Evolutionary conservation across 1,140 invertebrate species (phyloP).

Genomic region (Drosophila ercepeae): DNA sequence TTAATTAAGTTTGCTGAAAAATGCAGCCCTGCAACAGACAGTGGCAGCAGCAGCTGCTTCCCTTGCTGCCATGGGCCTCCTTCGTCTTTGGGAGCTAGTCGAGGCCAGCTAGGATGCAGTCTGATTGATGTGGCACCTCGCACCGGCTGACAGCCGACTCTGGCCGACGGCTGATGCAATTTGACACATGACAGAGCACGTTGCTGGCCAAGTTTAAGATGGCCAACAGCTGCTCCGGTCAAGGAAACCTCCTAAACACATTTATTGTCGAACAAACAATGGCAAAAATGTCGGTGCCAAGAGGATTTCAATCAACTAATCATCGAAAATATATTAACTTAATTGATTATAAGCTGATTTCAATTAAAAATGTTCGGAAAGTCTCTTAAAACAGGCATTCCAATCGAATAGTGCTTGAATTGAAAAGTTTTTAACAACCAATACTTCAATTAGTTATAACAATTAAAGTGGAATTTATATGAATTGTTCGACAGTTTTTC

Average conservation of each 20-base stretch:
- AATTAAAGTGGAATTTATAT: background rate
- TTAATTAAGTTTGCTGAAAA: constrained; percentile 68
- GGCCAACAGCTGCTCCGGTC: constrained; percentile 7
- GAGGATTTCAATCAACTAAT: constrained; percentile 9
- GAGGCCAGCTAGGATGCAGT: constrained; percentile 19
- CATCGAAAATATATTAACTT: background rate
- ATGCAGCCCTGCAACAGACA: constrained; percentile 37
- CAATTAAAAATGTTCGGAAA: background rate
- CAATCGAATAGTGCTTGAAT: constrained; percentile 9
- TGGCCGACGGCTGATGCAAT: constrained; percentile 21
- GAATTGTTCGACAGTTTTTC: constrained; percentile 3
- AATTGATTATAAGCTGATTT: constrained; percentile 10
- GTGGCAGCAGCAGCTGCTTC: constrained; percentile 20
- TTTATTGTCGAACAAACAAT: background rate
- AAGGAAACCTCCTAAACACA: background rate
- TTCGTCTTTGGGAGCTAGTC: background rate
- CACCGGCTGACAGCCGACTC: constrained; percentile 37
- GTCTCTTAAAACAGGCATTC: background rate
- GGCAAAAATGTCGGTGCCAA: background rate
- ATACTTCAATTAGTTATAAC: background rate
- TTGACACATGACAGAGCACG: constrained; percentile 27
- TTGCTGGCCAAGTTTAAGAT: constrained; percentile 6
- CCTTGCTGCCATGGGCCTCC: background rate
- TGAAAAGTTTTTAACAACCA: constrained; percentile 1
- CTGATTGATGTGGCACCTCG: constrained; percentile 56